Percentiles rank a stretch among this genome's conserved stretches.
Evolutionary conservation across 2,888 invertebrate species (phyloP).

Genomic region (Acronicta aceris): DNA sequence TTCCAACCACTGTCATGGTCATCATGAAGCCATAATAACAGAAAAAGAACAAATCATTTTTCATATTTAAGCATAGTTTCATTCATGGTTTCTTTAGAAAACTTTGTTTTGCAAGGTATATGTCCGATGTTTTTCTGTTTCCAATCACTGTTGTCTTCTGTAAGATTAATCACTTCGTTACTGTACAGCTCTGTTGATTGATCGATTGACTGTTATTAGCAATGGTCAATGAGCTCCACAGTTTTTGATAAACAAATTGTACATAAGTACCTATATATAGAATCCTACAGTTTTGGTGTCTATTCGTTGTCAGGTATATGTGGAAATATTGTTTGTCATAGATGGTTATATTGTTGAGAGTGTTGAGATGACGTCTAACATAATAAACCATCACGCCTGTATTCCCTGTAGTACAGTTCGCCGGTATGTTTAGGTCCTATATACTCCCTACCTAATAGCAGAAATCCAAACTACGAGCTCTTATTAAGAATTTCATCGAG

Average conservation of each 20-base stretch:
- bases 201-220: conserved; percentile 58
- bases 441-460: too few species aligned
- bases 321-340: too few species aligned
- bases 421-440: too few species aligned
- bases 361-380: too few species aligned
- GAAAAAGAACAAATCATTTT: conserved; percentile 40
- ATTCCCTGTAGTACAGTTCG: too few species aligned
- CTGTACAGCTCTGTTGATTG: conserved; percentile 61
- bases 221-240: conserved; percentile 17
- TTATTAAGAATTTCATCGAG: too few species aligned
- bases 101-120: conserved; percentile 29
- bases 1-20: conserved; percentile 9
- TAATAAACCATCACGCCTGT: too few species aligned
- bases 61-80: conserved; percentile 24
- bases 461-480: too few species aligned
- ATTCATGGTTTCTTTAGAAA: conserved; percentile 26
- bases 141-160: conserved; percentile 40
- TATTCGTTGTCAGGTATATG: not conserved
- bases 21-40: conserved; percentile 2
- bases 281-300: conserved; percentile 1
- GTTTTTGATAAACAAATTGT: not conserved
- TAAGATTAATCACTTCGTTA: conserved; percentile 61
- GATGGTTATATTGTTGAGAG: too few species aligned
- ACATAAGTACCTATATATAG: not conserved
- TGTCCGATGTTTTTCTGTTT: conserved; percentile 32